Base-by-base conservation (phyloP, 1,140 invertebrate species). In the Microvelia longipes region DNA sequence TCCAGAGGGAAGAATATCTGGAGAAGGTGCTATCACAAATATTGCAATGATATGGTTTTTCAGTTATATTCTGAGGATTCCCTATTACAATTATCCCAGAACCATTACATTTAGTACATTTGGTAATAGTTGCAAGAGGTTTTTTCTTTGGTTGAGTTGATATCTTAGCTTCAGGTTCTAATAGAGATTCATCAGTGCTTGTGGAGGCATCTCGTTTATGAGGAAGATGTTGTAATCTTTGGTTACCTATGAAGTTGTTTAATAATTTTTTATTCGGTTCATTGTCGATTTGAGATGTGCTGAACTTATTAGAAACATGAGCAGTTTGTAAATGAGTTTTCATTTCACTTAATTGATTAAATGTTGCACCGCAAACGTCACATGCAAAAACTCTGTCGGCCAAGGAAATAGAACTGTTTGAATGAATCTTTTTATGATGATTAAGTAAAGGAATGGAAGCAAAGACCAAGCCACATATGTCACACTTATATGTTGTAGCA, bases 41-140 rank as follows among this genome's bases (percentile, higher is more conserved):
- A 76, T 91, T 91, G 80, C 90, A 92, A 78, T 90, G 89, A 79
- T 90, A 92, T 24, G 90, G 90, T 79, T 92, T 92, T 73, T 90
- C 88, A 64, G 15, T 80, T 26, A 69, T 68, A 68, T 70, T 69
- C 29, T 73, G 67, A 60, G 73, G 73, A 64, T 70, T 73, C 68
- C 89, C 89, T 72, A 91, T 87, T 76, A 91, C 89, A 74, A 92
- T 90, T 65, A 92, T 90, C 28, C 90, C 90, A 19, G 90, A 90
- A 50, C 90, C 90, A 79, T 92, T 92, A 78, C 90, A 92, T 76
- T 92, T 92, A 72, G 90, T 87, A 78, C 90, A 92, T 77, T 92
- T 92, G 19, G 90, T 91, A 61, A 91, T 88, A 72, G 88, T 88
- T 19, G 89, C 88, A 61, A 91, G 82, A 72, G 88, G 89, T 70